Percentiles rank a stretch among this genome's conserved stretches.
These are phyloP conservation scores for Ennomos erosarius DNA, from an alignment of 2,888 invertebrate genomes.

Conservation along the genomic window DNA sequence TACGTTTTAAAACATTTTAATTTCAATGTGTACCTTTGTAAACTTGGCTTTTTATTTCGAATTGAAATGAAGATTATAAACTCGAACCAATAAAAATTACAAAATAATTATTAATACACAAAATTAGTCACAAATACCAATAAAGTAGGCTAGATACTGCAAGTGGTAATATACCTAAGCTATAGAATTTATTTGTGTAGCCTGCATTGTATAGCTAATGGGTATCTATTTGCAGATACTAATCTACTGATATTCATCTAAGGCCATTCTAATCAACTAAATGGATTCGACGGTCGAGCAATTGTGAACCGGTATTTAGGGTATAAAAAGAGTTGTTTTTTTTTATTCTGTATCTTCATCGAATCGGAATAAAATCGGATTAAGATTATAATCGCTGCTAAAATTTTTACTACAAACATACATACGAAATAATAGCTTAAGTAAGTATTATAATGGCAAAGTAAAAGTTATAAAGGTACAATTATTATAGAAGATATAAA, in stretches of 20 bases:
- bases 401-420: slow-evolving; percentile 23
- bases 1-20: slow-evolving; percentile 74
- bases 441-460: neutral
- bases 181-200: slow-evolving; percentile 56
- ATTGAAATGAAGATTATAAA: slow-evolving; percentile 45
- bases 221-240: slow-evolving; percentile 70
- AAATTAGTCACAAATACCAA: slow-evolving; percentile 31
- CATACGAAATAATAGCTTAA: slow-evolving; percentile 1
- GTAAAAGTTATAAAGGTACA: too few relatives aligned
- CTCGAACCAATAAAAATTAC: slow-evolving; percentile 35
- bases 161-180: slow-evolving; percentile 41
- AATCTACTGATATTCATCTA: slow-evolving; percentile 71
- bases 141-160: slow-evolving; percentile 23
- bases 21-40: slow-evolving; percentile 75
- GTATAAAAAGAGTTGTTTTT: slow-evolving; percentile 51
- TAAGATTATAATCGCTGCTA: slow-evolving; percentile 47
- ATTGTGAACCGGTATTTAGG: slow-evolving; percentile 59
- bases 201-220: slow-evolving; percentile 64
- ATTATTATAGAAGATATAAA: neutral
- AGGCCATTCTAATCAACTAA: slow-evolving; percentile 66
- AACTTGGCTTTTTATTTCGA: slow-evolving; percentile 62
- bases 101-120: slow-evolving; percentile 32
- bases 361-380: slow-evolving; percentile 56
- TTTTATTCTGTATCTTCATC: slow-evolving; percentile 45
- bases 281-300: slow-evolving; percentile 62